Base-by-base conservation (phyloP, 2,797 vertebrate species). In the Sebastes reedi region DNA sequence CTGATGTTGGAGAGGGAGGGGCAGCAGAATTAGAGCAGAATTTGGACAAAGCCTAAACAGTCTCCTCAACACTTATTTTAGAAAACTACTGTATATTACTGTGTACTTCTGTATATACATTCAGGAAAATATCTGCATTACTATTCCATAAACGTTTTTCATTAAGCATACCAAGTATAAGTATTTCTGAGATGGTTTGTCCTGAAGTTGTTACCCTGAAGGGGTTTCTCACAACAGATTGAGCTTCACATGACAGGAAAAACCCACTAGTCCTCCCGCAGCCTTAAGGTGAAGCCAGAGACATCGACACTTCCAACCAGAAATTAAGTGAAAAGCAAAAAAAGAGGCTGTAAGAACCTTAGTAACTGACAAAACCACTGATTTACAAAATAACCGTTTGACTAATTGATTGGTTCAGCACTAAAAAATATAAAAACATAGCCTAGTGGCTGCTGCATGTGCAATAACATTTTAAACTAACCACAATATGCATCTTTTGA, bases 11-110 rank as follows among this genome's bases (percentile, higher is more conserved):
- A 79, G 24, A 82, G 61, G 78, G 78, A 82, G 73, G 69, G 80
- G 77, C 64, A 8, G 39, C 58, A 79, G 82, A 82, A 69, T 81
- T 68, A 82, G 76, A 76, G 54, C 58, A 16, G 50, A 87, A 83
- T 83, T 54, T 71, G 64, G 20, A 74, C 62, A 42, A 64, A 55
- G 34, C 22, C 52, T 55, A 42, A 65, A 82, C 8, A 20, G 32
- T 64, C 60, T 69, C 14, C 8, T 68, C 16, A 36, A 52, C n/a
- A 62, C 61, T 52, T 22, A 58, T 65, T 82, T 61, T 18, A 65
- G 20, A 59, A 67, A 79, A 39, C 54, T 20, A 42, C 11, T 56
- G 42, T 27, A 24, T 46, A 46, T 46, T 52, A 52, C 46, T 20
- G 50, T 52, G 20, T 25, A 50, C 14, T n/a, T 16, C 14, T 25